Evolutionary conservation across 2,797 vertebrate species (phyloP).

Genomic region (Luscinia luscinia): DNA sequence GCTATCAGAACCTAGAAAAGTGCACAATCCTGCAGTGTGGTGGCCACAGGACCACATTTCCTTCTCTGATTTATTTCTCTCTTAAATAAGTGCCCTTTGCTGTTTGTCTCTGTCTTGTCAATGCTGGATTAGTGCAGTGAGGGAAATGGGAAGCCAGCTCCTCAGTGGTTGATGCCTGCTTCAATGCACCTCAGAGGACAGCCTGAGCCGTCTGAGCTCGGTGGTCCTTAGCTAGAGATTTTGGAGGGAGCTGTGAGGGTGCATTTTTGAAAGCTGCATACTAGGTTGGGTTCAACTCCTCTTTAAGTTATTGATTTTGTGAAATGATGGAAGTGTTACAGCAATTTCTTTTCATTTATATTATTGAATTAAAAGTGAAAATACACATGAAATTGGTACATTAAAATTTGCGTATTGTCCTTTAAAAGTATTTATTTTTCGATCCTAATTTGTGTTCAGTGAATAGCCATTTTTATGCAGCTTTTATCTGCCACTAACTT

Average conservation of each 20-base stretch:
- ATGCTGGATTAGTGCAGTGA: not conserved
- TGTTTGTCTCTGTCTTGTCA: not conserved
- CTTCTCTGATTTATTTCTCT: not conserved
- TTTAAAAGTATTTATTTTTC: not conserved
- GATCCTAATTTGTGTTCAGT: not conserved
- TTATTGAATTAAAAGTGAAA: not conserved
- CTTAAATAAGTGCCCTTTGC: not conserved
- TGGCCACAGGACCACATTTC: not conserved
- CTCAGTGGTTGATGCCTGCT: not conserved
- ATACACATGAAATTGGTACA: not conserved
- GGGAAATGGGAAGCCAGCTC: not conserved
- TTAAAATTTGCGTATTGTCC: not conserved
- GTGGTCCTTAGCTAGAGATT: not conserved
- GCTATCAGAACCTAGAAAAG: not conserved
- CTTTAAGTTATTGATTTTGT: not conserved
- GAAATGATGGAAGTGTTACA: not conserved
- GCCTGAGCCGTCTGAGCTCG: not conserved
- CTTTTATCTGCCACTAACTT: not conserved
- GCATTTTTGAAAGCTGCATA: not conserved
- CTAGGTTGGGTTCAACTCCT: not conserved
- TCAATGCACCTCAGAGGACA: not conserved
- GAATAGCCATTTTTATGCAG: not conserved
- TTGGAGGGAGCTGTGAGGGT: not conserved
- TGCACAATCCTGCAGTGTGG: rapidly evolving
- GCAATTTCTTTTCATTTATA: not conserved